Base-by-base conservation (phyloP, 1,140 invertebrate genomes). In the Mycetomoellerius zeteki region DNA sequence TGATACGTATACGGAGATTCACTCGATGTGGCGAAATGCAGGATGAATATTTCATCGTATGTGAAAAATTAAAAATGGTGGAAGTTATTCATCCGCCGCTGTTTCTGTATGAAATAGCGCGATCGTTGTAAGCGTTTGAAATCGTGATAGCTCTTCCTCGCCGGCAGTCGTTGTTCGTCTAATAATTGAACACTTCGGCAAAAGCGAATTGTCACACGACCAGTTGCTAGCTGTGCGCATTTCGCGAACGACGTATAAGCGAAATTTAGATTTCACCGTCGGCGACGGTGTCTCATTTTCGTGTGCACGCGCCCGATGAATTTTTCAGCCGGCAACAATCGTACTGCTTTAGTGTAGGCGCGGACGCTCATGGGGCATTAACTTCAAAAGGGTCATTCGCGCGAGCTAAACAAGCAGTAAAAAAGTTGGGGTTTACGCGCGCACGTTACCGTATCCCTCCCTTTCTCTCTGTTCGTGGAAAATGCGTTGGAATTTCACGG, bases 371-470 rank as follows among this genome's bases (percentile, higher is more conserved):
- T 89, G 90, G 85, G 67, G 85, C 89, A 91, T 91, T 91, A 91
- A 91, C 90, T 91, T 91, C 89, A 91, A 91, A 91, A 91, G 89
- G 89, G 85, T 89, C 87, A 89, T 89, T 91, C 85, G 85, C 84
- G 87, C 73, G 89, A 86, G 81, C 85, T 91, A 91, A 91, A 91
- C 90, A 90, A 91, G 89, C 89, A 91, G 77, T 91, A 91, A 91
- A 91, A 91, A 90, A 86, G 85, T 89, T 71, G 69, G 64, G 85
- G 84, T 71, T 86, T 78, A 60, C 80, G 85, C 78, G 77, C 56
- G 85, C 77, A 62, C 72, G 71, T 76, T 24, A 54, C 77, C 56
- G 37, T 33, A 43, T 27, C 37, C 21, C 65, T 3, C 65, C 65
- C 65, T 47, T 14, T 27, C 21, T 12, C 62, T 64, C 14, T 24